Evolutionary conservation across 1,140 invertebrate genomes (phyloP), one percentile per base, ranked within the genome.

Genomic region (Ectropis grisescens): DNA sequence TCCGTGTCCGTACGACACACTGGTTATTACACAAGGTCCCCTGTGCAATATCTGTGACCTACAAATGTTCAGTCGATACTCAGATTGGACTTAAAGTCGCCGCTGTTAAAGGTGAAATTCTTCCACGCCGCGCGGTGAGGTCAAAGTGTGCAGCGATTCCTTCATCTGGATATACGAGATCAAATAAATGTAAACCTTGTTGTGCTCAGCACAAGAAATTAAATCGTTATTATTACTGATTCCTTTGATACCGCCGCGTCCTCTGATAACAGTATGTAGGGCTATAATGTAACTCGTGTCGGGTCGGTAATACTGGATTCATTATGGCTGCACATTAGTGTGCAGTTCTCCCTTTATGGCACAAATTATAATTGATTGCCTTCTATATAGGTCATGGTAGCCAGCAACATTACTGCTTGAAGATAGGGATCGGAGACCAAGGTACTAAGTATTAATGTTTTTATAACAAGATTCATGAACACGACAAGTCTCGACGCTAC

Each of bases 201-300:
- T 45, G 29, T 28, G 29, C 30, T 44, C 29, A 43, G 22, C 11
- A 33, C 51, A 60, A 52, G 54, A 38, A 37, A 39, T 59, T 29
- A 49, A 55, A 54, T 59, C 43, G 40, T 44, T 47, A 40, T 47
- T 35, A 50, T 39, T 41, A 32, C 11, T 13, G 24, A 49, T 49
- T 39, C 47, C 49, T 72, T 75, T 75, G 60, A 70, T 62, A 58
- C 47, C 26, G 34, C 68, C 68, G 66, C 66, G 11, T 16, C 41
- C 29, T 30, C 32, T 51, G 68, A 72, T 76, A 76, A 70, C 16
- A 19, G 48, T 41, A 15, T 33, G 31, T 35, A 47, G 38, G 56
- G 40, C 46, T 8, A 19, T 19, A 19, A 4, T 8, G 16, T 19
- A 19, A 4, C 16, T 19, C 33, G 47, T 33, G 16, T 4, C 16